Base-by-base conservation (phyloP, 2,797 vertebrate genomes). In the Acrossocheilus fasciatus region DNA sequence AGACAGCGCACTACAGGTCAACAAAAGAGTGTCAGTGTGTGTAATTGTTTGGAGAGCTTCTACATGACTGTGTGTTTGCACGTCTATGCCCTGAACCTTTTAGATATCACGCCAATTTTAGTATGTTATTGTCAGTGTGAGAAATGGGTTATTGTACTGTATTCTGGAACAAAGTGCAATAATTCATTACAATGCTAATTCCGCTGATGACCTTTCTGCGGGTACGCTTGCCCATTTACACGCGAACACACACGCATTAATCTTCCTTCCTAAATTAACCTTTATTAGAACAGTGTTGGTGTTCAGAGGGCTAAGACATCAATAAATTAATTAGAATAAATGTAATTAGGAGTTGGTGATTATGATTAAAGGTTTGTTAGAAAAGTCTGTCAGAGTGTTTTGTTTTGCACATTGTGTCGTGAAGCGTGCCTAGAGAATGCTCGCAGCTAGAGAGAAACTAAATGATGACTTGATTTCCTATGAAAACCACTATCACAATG, bases 201-300 rank as follows among this genome's bases (percentile, higher is more conserved):
- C 86, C 45, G 76, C 82, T 62, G 86, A 88, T 89, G 87, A 86
- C 88, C 86, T 90, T 90, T 89, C 82, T 85, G 68, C 18, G 23
- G 52, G 52, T 75, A 69, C 50, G 43, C 75, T 83, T 39, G 45
- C 50, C 64, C 77, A 50, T 90, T 90, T 87, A 88, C 81, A 82
- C 77, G 81, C 77, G 26, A n/a, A 69, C 82, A 89, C 78, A 73
- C 64, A 81, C 45, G 34, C 86, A 89, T 84, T 88, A 83, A 89
- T 89, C 88, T 87, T 87, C 88, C 83, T 86, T 43, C 87, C 84
- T 79, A 89, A 89, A 90, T 88, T 69, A 90, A 87, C 88, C 86
- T 88, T 88, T 87, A 82, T 89, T 85, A 82, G 82, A 87, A 87
- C 84, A 85, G 81, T 81, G 76, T 86, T 78, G 70, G 64, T 82